Evolutionary conservation across 2,113 vertebrate species (phyloP).

Genomic region (Tetrao urogallus): DNA sequence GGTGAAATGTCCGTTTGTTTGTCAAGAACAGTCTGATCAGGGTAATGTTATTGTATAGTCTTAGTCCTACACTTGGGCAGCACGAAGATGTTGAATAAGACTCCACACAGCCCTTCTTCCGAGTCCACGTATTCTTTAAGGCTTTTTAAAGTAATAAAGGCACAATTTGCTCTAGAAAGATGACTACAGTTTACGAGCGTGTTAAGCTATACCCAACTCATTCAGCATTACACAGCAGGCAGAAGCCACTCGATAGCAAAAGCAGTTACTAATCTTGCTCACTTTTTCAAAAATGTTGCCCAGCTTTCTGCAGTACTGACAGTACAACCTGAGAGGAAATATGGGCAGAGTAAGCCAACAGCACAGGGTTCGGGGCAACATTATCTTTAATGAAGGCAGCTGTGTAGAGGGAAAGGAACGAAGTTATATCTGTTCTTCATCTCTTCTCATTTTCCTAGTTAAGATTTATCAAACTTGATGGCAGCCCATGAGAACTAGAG

Average conservation of each 20-base stretch:
- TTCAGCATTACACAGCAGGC: background rate
- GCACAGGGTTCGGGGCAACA: background rate
- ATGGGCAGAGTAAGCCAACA: background rate
- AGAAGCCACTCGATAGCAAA: background rate
- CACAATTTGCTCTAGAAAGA: background rate
- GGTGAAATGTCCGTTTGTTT: background rate
- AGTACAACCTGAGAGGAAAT: background rate
- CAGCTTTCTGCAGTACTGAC: background rate
- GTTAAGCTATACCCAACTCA: background rate
- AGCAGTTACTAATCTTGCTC: background rate
- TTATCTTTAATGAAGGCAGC: background rate
- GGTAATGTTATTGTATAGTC: background rate
- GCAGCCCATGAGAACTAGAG: background rate
- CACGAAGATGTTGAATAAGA: background rate
- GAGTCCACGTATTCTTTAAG: fast-evolving
- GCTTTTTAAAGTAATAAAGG: background rate
- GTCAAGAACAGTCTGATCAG: background rate
- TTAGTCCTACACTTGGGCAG: background rate
- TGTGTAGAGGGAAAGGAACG: background rate
- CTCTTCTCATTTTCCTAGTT: background rate
- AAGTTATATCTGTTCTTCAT: background rate
- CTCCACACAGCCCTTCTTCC: background rate
- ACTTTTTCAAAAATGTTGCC: background rate
- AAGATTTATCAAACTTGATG: background rate
- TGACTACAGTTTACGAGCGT: background rate